A percentile compares a stretch with the other conserved stretches of the same genome.
These are phyloP conservation scores for Circaetus cinerascens DNA, from an alignment of 2,113 vertebrate genomes.

Conservation along the genomic window DNA sequence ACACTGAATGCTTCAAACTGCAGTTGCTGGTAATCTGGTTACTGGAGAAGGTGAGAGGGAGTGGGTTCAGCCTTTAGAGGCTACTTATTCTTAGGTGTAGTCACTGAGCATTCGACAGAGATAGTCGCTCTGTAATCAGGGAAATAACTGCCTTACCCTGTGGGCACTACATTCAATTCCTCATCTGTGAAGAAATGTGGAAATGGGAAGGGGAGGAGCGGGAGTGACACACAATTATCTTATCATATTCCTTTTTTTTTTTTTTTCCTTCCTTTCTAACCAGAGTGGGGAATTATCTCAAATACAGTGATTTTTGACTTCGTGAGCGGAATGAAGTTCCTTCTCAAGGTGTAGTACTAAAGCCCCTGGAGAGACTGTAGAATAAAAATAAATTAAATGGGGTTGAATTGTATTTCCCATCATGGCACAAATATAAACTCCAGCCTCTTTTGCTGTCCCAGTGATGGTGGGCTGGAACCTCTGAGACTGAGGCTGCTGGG, in stretches of 20 bases:
- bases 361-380: neutral
- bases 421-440: neutral
- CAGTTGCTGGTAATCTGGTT: rapidly evolving
- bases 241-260: neutral
- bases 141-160: too few species aligned
- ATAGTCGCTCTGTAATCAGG: rapidly evolving
- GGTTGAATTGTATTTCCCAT: neutral
- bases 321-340: neutral
- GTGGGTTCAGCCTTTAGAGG: neutral
- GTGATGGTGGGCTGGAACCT: neutral
- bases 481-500: neutral
- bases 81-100: neutral
- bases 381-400: neutral
- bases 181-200: neutral
- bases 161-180: neutral
- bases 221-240: neutral
- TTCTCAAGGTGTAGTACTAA: neutral
- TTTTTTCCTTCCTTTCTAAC: neutral
- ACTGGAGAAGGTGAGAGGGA: neutral
- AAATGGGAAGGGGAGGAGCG: rapidly evolving
- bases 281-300: neutral
- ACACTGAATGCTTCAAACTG: rapidly evolving
- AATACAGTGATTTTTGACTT: neutral
- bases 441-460: neutral
- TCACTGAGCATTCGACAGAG: neutral